phyloP scores from a whole-genome alignment of 2,113 vertebrate species.

The Peucedramus taeniatus region DNA sequence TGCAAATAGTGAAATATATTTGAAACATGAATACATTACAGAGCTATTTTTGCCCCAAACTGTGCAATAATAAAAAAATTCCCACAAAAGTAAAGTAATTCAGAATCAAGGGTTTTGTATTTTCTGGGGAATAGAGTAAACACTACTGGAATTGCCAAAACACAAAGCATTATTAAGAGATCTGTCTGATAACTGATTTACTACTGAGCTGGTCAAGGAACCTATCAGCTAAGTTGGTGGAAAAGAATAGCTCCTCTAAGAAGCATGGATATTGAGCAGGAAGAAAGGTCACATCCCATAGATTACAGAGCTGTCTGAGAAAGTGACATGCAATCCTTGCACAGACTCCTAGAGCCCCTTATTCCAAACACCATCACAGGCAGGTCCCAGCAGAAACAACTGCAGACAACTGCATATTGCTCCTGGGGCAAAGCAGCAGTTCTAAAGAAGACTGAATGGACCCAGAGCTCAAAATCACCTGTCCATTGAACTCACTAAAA shows the following conservation, averaged over 20 bases:
- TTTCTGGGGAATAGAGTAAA: neutral
- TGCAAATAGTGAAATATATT: neutral
- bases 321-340: neutral
- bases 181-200: neutral
- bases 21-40: neutral
- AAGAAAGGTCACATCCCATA: neutral
- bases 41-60: neutral
- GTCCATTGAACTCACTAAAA: neutral
- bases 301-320: neutral
- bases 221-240: neutral
- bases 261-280: neutral
- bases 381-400: neutral
- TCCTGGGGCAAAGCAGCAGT: neutral
- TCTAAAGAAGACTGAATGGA: neutral
- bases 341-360: neutral
- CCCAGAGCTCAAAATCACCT: neutral
- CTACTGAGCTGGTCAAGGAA: neutral
- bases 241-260: neutral
- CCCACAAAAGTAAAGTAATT: neutral
- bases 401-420: neutral
- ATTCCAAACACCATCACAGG: neutral
- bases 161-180: neutral
- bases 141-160: neutral
- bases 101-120: neutral
- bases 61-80: neutral